Evolutionary conservation across 2,797 vertebrate species (phyloP).

Genomic region (Anguilla pacifica): DNA sequence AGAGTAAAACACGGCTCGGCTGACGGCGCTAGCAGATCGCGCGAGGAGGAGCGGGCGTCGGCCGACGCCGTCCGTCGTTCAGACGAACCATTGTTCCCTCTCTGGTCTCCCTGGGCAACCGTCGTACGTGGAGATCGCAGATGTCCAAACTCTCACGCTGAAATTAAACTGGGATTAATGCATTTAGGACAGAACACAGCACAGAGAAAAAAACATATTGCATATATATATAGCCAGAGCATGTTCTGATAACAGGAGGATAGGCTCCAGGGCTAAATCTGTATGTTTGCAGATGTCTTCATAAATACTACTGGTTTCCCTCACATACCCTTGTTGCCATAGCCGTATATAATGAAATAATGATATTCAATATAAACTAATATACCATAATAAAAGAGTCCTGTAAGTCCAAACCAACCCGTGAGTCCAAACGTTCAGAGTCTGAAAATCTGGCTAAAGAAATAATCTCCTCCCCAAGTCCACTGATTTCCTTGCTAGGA

Average conservation of each 20-base stretch:
- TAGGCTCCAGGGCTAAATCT: not conserved
- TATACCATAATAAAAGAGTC: not conserved
- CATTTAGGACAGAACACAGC: not conserved
- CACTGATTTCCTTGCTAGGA: not conserved
- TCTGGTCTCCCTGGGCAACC: not conserved
- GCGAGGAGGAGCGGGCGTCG: not conserved
- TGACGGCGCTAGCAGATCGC: not conserved
- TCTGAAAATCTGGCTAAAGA: not conserved
- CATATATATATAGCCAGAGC: not conserved
- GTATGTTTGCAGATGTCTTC: not conserved
- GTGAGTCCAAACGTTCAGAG: no score
- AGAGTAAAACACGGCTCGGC: not conserved
- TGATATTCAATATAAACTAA: not conserved
- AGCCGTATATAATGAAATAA: not conserved
- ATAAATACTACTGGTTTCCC: not conserved
- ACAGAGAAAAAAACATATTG: not conserved
- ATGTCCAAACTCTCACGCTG: not conserved
- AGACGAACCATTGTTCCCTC: constrained; percentile 6
- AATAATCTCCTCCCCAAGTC: not conserved
- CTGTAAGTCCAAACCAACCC: not conserved
- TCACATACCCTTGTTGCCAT: not conserved
- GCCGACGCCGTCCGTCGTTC: not conserved
- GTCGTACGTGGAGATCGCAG: not conserved
- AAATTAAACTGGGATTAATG: not conserved
- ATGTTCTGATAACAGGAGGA: not conserved